Conservation (phyloP, 2,113 vertebrate genomes). For the Pelvicachromis taeniatus region DNA sequence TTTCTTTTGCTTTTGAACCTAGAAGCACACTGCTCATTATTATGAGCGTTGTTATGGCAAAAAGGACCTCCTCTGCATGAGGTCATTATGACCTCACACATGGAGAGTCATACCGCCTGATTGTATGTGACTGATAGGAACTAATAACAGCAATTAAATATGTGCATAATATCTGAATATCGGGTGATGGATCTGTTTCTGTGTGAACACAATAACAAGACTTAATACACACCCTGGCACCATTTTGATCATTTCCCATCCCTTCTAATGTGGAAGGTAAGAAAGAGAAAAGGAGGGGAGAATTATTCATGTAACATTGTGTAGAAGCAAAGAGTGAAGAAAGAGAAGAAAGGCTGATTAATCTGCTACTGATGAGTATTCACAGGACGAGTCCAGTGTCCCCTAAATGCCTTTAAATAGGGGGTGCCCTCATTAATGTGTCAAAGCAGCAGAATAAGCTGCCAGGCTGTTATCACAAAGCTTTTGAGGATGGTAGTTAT, state of each 20-base stretch:
- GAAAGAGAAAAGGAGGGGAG: neutral
- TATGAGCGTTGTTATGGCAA: neutral
- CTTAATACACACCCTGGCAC: neutral
- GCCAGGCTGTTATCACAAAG: neutral
- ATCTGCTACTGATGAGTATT: neutral
- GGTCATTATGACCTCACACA: neutral
- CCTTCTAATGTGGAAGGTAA: neutral
- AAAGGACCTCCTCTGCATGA: neutral
- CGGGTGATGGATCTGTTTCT: neutral
- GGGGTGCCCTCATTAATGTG: neutral
- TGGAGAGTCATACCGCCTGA: neutral
- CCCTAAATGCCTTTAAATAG: conserved; percentile 10
- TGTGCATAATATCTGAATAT: neutral
- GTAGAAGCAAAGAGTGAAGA: neutral
- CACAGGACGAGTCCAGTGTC: conserved; percentile 1
- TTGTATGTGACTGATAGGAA: neutral
- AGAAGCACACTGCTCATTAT: neutral
- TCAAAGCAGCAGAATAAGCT: neutral
- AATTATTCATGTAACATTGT: neutral
- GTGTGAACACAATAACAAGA: neutral
- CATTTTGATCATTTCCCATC: neutral
- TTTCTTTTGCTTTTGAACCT: neutral
- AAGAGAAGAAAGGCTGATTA: neutral
- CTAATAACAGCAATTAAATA: neutral
- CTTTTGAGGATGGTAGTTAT: neutral